phyloP scores from a whole-genome alignment of 1,140 invertebrate species.

The Paraescarpia echinospica region DNA sequence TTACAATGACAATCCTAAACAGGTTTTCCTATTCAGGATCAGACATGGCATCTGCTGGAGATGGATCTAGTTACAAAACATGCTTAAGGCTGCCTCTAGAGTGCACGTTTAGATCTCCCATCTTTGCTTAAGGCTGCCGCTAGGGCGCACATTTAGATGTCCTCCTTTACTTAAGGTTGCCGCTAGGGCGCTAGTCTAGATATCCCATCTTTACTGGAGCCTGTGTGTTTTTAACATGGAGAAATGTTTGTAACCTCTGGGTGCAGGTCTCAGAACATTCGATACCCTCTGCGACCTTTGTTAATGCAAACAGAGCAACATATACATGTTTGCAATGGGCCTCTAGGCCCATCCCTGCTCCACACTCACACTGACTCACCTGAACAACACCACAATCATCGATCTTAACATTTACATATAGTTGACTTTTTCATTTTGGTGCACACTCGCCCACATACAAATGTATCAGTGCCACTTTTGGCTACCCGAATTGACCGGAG shows the following conservation, averaged over 20 bases:
- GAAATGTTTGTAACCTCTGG: constrained; percentile 34
- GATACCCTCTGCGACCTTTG: constrained; percentile 19
- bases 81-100: background rate
- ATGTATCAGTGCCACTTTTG: background rate
- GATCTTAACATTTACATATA: constrained; percentile 32
- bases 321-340: constrained; percentile 40
- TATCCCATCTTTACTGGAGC: constrained; percentile 28
- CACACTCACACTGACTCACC: constrained; percentile 39
- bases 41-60: constrained; percentile 17
- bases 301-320: constrained; percentile 29
- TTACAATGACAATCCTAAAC: constrained; percentile 32
- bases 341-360: constrained; percentile 32
- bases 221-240: constrained; percentile 29
- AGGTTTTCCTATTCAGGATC: constrained; percentile 17
- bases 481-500: background rate
- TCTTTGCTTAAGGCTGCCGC: constrained; percentile 25
- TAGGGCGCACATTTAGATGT: constrained; percentile 21
- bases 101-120: constrained; percentile 19
- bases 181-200: background rate
- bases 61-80: too few species aligned
- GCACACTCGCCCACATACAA: background rate
- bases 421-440: constrained; percentile 36
- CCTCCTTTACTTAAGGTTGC: too few species aligned
- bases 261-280: constrained; percentile 35
- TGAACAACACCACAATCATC: constrained; percentile 23